Evolutionary conservation across 2,113 vertebrate species (phyloP).

Genomic region (Melanerpes formicivorus): DNA sequence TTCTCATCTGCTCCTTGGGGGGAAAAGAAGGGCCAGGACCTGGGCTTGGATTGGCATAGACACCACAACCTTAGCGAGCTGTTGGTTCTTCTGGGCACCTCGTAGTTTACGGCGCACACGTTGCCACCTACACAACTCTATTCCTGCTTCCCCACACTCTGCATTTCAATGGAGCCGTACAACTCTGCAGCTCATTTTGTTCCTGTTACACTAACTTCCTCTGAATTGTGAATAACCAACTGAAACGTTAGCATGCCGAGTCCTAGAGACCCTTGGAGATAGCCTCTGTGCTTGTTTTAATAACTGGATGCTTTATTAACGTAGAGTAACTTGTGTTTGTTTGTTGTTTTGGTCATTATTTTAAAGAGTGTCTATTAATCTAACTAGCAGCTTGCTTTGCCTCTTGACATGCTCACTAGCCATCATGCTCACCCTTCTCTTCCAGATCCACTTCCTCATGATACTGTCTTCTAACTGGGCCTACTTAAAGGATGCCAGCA

Average conservation of each 20-base stretch:
- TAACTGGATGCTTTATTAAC: slow-evolving; percentile 69
- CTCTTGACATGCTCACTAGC: slow-evolving; percentile 94
- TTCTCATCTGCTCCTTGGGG: slow-evolving; percentile 62
- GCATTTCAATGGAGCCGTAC: slow-evolving; percentile 44
- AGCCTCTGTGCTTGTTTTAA: slow-evolving; percentile 60
- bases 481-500: slow-evolving; percentile 99
- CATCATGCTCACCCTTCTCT: slow-evolving; percentile 98
- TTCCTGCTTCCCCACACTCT: slow-evolving; percentile 36
- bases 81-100: slow-evolving; percentile 47
- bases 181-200: slow-evolving; percentile 61
- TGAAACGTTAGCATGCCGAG: slow-evolving; percentile 71
- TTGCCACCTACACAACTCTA: slow-evolving; percentile 3
- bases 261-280: slow-evolving; percentile 45
- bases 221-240: slow-evolving; percentile 65
- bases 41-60: slow-evolving; percentile 22
- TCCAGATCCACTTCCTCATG: slow-evolving; percentile 99
- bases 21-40: slow-evolving; percentile 17
- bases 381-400: slow-evolving; percentile 92
- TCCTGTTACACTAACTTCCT: slow-evolving; percentile 74
- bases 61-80: neutral
- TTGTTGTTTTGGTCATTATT: neutral
- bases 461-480: slow-evolving; percentile 99
- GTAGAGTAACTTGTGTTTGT: slow-evolving; percentile 65
- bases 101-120: neutral
- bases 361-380: slow-evolving; percentile 78